Conservation (phyloP, 2,888 invertebrate genomes). For the Hirtodrosophila trivittata region DNA sequence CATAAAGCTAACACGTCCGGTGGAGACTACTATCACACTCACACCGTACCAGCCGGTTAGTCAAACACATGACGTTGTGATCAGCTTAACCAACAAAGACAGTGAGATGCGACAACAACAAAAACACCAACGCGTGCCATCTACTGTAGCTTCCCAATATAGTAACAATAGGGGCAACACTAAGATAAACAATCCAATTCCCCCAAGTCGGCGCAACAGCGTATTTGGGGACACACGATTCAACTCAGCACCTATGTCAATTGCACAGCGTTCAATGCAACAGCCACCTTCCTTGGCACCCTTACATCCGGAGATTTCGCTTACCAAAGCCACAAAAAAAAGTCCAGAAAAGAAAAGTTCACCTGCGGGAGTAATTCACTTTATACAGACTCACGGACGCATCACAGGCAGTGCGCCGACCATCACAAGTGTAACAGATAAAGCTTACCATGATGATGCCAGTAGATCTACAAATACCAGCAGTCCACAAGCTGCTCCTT, state of each 20-base stretch:
- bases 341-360: conserved; percentile 54
- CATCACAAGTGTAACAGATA: conserved; percentile 22
- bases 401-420: conserved; percentile 59
- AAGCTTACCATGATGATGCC: conserved; percentile 21
- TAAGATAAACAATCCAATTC: too few species aligned
- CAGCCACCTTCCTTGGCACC: conserved; percentile 45
- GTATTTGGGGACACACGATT: conserved; percentile 60
- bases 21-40: conserved; percentile 43
- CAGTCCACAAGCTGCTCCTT: conserved; percentile 1
- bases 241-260: conserved; percentile 67
- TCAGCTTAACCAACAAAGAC: conserved; percentile 31
- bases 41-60: conserved; percentile 6
- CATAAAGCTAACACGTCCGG: conserved; percentile 42
- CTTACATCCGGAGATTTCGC: conserved; percentile 32
- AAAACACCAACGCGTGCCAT: conserved; percentile 14
- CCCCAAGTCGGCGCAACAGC: conserved; percentile 55
- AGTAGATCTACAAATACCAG: conserved; percentile 32
- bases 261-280: conserved; percentile 61
- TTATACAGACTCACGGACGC: conserved; percentile 73
- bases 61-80: conserved; percentile 26
- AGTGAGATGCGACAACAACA: conserved; percentile 22
- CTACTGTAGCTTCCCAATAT: conserved; percentile 8
- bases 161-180: conserved; percentile 13
- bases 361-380: conserved; percentile 73
- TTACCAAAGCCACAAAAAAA: conserved; percentile 29